Evolutionary conservation across 2,888 invertebrate species (phyloP).

Genomic region (Watsonalla cultraria): DNA sequence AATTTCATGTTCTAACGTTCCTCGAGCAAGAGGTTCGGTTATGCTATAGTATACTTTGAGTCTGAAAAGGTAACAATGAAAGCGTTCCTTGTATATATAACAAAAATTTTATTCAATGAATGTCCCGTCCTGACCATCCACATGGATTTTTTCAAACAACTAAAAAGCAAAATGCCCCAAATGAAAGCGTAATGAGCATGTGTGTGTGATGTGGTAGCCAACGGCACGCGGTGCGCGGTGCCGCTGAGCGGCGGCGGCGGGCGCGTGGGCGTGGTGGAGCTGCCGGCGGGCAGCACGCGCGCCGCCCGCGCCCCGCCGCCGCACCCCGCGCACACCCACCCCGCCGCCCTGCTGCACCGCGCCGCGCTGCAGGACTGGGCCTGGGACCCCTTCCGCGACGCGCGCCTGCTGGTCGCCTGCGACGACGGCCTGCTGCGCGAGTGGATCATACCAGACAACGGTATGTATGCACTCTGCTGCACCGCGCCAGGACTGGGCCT

Average conservation of each 20-base stretch:
- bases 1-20: no score
- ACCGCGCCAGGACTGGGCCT: not conserved
- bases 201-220: constrained; percentile 78
- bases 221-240: constrained; percentile 91
- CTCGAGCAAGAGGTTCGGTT: no score
- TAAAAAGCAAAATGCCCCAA: no score
- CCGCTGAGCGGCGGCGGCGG: constrained; percentile 95
- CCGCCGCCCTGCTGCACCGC: constrained; percentile 94
- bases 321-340: constrained; percentile 87
- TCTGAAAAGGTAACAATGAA: no score
- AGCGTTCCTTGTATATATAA: no score
- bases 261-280: constrained; percentile 87
- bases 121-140: no score
- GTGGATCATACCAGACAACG: constrained; percentile 87
- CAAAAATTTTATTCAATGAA: no score
- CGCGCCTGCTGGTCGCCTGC: constrained; percentile 90
- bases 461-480: constrained; percentile 30
- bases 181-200: no score
- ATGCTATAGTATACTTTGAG: no score
- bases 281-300: constrained; percentile 68
- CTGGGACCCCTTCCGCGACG: constrained; percentile 94
- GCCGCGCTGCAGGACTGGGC: constrained; percentile 94
- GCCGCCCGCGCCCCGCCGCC: constrained; percentile 66
- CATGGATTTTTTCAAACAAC: no score
- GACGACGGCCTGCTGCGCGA: constrained; percentile 91